Conservation (phyloP, 1,140 invertebrate species). For the Drosophila ambigua region DNA sequence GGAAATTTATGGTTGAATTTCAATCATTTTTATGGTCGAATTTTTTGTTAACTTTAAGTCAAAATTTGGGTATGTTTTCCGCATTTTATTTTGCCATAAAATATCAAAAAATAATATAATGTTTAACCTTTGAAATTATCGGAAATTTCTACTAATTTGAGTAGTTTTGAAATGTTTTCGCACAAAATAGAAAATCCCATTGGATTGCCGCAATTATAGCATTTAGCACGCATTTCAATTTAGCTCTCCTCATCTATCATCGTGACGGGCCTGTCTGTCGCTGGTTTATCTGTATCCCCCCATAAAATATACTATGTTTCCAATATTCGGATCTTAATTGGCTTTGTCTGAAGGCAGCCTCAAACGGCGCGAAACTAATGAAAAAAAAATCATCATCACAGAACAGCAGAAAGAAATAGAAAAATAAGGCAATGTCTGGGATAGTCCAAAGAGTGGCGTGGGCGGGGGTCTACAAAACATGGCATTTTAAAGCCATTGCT, state of each 20-base stretch:
- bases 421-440: constrained; percentile 16
- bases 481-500: constrained; percentile 75
- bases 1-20: constrained; percentile 34
- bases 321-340: constrained; percentile 58
- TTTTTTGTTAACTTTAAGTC: constrained; percentile 18
- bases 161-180: constrained; percentile 58
- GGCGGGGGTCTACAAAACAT: constrained; percentile 33
- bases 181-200: constrained; percentile 38
- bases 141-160: constrained; percentile 56
- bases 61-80: constrained; percentile 1
- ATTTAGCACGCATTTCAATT: constrained; percentile 74
- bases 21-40: constrained; percentile 18
- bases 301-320: constrained; percentile 27
- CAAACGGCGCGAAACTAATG: constrained; percentile 73
- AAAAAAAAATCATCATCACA: constrained; percentile 70
- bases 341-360: constrained; percentile 27
- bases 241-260: constrained; percentile 54
- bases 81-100: not conserved
- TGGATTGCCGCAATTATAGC: constrained; percentile 74
- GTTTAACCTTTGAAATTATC: constrained; percentile 44
- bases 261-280: constrained; percentile 41
- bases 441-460: constrained; percentile 14
- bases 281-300: not conserved
- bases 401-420: constrained; percentile 31
- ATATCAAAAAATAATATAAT: not conserved